Conservation (phyloP, 2,113 vertebrate species). For the Tautogolabrus adspersus region DNA sequence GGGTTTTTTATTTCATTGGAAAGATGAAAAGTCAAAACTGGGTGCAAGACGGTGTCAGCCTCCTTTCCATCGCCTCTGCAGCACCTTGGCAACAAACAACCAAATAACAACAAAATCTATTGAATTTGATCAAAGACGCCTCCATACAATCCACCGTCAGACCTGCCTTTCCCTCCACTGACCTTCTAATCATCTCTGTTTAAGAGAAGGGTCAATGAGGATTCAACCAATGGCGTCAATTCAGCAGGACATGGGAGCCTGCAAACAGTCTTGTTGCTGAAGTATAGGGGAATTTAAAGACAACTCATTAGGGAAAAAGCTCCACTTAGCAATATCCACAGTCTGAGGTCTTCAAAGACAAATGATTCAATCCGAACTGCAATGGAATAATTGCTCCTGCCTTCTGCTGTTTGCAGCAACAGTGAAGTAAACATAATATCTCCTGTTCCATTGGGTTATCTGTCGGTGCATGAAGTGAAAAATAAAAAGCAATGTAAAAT, state of each 20-base stretch:
- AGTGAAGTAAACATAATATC: constrained; percentile 29
- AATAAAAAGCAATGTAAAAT: constrained; percentile 4
- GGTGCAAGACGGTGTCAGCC: constrained; percentile 22
- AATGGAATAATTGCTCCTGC: constrained; percentile 23
- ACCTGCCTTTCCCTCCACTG: constrained; percentile 16
- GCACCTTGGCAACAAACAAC: constrained; percentile 35
- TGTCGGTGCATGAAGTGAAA: constrained; percentile 1
- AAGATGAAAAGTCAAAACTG: constrained; percentile 48
- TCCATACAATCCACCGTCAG: constrained; percentile 17
- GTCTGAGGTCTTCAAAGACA: constrained; percentile 44
- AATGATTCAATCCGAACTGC: constrained; percentile 35
- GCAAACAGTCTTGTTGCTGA: constrained; percentile 34
- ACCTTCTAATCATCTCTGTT: constrained; percentile 43
- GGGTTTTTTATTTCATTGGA: constrained; percentile 44
- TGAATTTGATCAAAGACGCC: constrained; percentile 56
- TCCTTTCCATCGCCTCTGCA: constrained; percentile 23
- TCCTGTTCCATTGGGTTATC: constrained; percentile 6
- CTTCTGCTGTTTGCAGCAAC: constrained; percentile 10
- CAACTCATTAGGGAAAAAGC: constrained; percentile 52
- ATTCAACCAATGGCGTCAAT: constrained; percentile 14
- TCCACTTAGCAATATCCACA: constrained; percentile 20
- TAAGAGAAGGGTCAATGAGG: constrained; percentile 41
- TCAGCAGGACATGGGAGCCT: constrained; percentile 27
- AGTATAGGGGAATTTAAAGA: constrained; percentile 36
- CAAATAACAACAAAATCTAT: constrained; percentile 38